These are phyloP conservation scores for Gadopsis bispinosus DNA, from an alignment of 2,797 vertebrate species.

Conservation along the genomic window DNA sequence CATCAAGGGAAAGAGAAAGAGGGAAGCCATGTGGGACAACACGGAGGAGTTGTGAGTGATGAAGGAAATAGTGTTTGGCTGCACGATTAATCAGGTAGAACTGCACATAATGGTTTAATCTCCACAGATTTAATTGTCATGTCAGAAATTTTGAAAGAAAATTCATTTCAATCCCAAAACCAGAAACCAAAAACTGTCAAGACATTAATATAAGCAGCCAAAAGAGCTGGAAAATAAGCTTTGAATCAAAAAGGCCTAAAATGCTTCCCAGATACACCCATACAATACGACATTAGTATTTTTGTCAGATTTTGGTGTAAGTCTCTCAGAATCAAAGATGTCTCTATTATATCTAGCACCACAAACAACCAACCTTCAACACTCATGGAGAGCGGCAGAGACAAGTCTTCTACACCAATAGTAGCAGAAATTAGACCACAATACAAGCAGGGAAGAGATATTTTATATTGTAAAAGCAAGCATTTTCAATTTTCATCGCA, in stretches of 20 bases:
- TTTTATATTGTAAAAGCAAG: neutral
- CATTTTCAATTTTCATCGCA: neutral
- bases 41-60: neutral
- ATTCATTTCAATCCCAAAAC: conserved; percentile 1
- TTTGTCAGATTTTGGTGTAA: neutral
- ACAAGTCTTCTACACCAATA: neutral
- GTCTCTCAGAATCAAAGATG: conserved; percentile 1
- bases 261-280: neutral
- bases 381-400: neutral
- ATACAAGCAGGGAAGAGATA: neutral
- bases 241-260: neutral
- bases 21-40: conserved; percentile 15
- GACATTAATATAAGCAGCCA: neutral
- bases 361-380: neutral
- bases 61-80: conserved; percentile 12
- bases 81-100: conserved; percentile 40
- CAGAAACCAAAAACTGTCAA: conserved; percentile 10
- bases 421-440: neutral
- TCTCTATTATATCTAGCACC: neutral
- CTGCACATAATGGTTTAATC: conserved; percentile 1
- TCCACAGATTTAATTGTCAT: conserved; percentile 1
- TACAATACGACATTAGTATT: too few species aligned
- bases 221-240: neutral
- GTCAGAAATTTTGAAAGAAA: conserved; percentile 16
- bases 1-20: conserved; percentile 5